Conservation (phyloP, 2,113 vertebrate species). For the Oxyura jamaicensis region DNA sequence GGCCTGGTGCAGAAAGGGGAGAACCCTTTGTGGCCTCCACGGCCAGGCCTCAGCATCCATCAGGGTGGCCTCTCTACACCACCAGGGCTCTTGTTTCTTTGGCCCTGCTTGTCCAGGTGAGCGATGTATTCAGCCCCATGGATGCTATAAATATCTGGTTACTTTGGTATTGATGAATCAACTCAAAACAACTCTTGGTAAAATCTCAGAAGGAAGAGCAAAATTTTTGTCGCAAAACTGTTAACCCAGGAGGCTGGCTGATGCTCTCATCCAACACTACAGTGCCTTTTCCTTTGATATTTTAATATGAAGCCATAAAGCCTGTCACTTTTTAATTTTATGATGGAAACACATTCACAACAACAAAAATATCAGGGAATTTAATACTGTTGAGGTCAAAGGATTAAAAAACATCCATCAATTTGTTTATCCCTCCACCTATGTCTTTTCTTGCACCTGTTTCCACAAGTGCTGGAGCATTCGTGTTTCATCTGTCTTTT, state of each 20-base stretch:
- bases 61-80: neutral
- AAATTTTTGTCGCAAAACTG: neutral
- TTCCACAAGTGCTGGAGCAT: neutral
- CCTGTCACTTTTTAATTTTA: neutral
- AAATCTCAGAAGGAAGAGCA: neutral
- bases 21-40: neutral
- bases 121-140: neutral
- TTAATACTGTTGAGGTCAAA: neutral
- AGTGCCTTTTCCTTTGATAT: neutral
- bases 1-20: neutral
- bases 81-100: neutral
- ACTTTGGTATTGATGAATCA: neutral
- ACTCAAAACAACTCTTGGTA: neutral
- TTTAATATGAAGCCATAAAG: neutral
- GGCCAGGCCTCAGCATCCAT: neutral
- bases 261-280: neutral
- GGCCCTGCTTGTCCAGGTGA: fast-evolving
- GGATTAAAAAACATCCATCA: neutral
- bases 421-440: neutral
- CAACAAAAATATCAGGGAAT: neutral
- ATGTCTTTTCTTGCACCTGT: constrained; percentile 9
- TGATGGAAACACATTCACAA: neutral
- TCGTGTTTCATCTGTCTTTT: neutral
- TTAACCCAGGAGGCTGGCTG: neutral
- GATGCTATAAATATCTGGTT: neutral